Conservation (phyloP, 2,113 vertebrate genomes). For the Anser brachyrhynchus region DNA sequence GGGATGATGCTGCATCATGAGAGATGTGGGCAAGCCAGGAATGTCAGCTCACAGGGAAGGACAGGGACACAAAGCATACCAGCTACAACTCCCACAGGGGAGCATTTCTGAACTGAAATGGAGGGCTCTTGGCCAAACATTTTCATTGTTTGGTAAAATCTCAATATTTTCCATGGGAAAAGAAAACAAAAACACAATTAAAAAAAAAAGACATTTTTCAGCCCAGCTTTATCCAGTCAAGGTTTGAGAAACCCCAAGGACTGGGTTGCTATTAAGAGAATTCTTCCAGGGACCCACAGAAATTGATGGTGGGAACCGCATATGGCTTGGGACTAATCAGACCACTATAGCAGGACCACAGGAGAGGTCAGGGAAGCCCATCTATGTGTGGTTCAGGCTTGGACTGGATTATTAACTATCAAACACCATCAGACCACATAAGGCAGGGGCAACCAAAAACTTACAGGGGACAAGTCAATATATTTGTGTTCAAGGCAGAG, state of each 20-base stretch:
- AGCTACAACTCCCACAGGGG: slow-evolving; percentile 3
- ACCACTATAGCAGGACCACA: neutral
- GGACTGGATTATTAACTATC: neutral
- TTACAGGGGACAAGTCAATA: neutral
- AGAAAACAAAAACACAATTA: slow-evolving; percentile 44
- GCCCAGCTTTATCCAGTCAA: neutral
- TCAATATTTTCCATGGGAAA: slow-evolving; percentile 53
- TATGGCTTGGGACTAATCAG: neutral
- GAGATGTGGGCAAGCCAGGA: slow-evolving; percentile 57
- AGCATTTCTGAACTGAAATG: slow-evolving; percentile 53
- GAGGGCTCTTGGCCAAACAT: slow-evolving; percentile 48
- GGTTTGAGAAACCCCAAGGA: slow-evolving; percentile 10
- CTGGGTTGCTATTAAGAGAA: neutral
- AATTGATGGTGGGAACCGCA: neutral
- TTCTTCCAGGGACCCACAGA: slow-evolving; percentile 1
- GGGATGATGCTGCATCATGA: neutral
- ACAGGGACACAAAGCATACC: slow-evolving; percentile 58
- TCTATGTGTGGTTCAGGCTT: neutral
- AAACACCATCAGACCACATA: neutral
- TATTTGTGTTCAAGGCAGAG: neutral
- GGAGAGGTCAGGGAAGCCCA: slow-evolving; percentile 4
- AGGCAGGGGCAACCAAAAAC: neutral
- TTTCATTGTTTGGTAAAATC: slow-evolving; percentile 65
- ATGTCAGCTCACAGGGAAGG: slow-evolving; percentile 45
- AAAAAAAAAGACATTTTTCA: neutral